phyloP scores from a whole-genome alignment of 2,888 invertebrate species.

The Halocaridina rubra region DNA sequence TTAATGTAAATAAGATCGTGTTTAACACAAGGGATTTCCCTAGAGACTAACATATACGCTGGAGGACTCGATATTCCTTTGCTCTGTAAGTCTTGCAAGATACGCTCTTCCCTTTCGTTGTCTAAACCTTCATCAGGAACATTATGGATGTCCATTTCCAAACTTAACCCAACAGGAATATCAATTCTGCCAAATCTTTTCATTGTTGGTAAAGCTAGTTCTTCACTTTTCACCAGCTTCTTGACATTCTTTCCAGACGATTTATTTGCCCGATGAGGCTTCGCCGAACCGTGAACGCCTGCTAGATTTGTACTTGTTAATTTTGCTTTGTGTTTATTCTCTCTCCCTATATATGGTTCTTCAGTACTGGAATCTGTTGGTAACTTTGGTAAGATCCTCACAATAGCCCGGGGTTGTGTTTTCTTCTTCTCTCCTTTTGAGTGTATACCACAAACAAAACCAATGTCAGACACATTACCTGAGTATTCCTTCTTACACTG shows the following conservation, averaged over 20 bases:
- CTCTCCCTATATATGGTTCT: not conserved
- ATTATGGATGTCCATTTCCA: not conserved
- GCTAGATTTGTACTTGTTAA: not conserved
- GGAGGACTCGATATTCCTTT: no score
- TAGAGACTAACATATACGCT: no score
- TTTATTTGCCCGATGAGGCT: not conserved
- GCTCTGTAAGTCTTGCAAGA: no score
- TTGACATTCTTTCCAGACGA: slow-evolving; percentile 28
- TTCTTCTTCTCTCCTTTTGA: not conserved
- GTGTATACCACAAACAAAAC: no score
- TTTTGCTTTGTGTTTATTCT: not conserved
- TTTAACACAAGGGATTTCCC: no score
- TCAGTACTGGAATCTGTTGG: not conserved
- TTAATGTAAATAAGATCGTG: no score
- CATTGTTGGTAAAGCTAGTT: slow-evolving; percentile 32
- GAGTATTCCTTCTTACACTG: not conserved
- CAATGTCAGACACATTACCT: not conserved
- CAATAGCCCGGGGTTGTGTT: no score
- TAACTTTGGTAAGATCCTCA: not conserved
- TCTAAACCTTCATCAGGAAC: no score
- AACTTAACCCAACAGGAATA: not conserved
- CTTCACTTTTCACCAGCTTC: slow-evolving; percentile 35
- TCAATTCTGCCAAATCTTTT: slow-evolving; percentile 37
- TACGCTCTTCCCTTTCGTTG: no score
- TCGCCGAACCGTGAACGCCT: not conserved